These are phyloP conservation scores for Orchestia grillus DNA, from an alignment of 1,140 invertebrate genomes.

Conservation along the genomic window DNA sequence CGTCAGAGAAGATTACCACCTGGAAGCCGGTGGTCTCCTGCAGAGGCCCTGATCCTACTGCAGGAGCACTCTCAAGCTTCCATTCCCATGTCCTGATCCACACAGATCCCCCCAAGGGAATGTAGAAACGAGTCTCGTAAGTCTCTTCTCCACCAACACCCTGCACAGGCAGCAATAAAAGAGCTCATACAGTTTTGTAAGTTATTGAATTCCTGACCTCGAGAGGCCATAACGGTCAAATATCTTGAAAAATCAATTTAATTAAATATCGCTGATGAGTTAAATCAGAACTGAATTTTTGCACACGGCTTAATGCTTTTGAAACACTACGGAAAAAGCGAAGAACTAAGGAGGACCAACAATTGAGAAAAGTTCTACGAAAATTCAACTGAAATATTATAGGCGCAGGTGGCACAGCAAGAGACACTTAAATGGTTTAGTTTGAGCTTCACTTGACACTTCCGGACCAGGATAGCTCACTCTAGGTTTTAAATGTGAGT, in stretches of 20 bases:
- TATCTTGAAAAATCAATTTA: neutral
- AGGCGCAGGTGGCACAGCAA: no score
- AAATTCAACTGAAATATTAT: no score
- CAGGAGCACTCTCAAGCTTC: conserved; percentile 58
- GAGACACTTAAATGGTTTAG: no score
- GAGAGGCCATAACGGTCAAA: neutral
- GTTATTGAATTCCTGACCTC: neutral
- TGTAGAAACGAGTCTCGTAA: conserved; percentile 85
- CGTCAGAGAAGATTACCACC: conserved; percentile 82
- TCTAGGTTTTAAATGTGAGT: no score
- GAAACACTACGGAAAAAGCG: neutral
- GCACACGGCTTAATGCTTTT: neutral
- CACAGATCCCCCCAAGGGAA: conserved; percentile 83
- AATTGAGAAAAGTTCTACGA: no score
- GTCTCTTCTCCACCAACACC: conserved; percentile 79
- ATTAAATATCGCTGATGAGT: neutral
- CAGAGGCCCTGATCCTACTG: neutral
- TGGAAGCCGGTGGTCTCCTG: conserved; percentile 76
- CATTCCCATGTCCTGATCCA: conserved; percentile 83
- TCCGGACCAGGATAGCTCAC: no score
- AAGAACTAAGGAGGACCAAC: no score
- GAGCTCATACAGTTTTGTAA: neutral
- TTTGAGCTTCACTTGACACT: no score
- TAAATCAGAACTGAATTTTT: neutral
- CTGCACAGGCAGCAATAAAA: conserved; percentile 71